Base-by-base conservation (phyloP, 2,888 invertebrate genomes). In the Chymomyza fuscimana region DNA sequence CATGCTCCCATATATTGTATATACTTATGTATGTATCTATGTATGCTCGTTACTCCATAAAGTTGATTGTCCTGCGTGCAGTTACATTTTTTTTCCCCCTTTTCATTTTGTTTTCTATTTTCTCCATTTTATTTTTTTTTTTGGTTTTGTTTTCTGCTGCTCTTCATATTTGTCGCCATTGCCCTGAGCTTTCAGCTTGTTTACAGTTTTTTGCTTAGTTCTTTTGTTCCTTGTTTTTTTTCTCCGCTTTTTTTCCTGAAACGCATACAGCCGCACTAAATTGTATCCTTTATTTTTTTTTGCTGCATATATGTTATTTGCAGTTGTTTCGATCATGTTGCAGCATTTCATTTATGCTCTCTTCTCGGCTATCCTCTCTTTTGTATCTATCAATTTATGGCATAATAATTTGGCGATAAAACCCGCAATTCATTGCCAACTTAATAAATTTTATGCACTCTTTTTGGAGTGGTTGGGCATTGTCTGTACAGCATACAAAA, bases 31-130 rank as follows among this genome's bases (percentile, higher is more conserved):
- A 56, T 63, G 32, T 64, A 6, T 51, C n/a, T 54, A 29, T 63
- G 60, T 63, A 32, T 69, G 59, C 62, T 36, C n/a, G 59, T 46
- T n/a, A 36, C 19, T 40, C 5, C 36, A 60, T 60, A 60, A 61
- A 72, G 75, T 75, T 76, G 76, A 76, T 75, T 75, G 75, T 76
- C 76, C 75, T 75, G 74, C 70, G 68, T 73, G 73, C 73, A 73
- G 40, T 56, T 54, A 64, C 54, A 32, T 46, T 4, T 12, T 46
- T 46, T 46, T 46, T 15, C 63, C 32, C 54, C 54, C 19, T 56
- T 36, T 36, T 22, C 50, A 74, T 70, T 51, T 64, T 36, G 58
- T 67, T 51, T 65, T 40, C 62, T 67, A 58, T 61, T 56, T 66
- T 32, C 46, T 56, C 22, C 25, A 40, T 40, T 40, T 40, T 46